phyloP scores from a whole-genome alignment of 2,113 vertebrate genomes.

The Laticauda colubrina region DNA sequence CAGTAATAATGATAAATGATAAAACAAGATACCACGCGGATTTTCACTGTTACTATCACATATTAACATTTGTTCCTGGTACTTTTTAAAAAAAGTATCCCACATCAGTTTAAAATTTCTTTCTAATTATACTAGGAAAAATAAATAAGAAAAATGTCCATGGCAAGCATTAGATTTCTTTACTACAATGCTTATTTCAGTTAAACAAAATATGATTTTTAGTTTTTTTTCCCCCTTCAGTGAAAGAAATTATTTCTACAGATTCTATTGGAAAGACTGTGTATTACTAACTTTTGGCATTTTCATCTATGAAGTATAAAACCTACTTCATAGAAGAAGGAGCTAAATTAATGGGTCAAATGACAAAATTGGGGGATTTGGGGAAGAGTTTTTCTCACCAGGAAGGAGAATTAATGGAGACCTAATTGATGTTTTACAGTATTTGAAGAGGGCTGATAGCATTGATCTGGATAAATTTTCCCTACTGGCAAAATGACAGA shows the following conservation, averaged over 20 bases:
- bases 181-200: background rate
- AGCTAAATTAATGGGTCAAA: conserved; percentile 47
- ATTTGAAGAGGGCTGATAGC: conserved; percentile 42
- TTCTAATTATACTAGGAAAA: background rate
- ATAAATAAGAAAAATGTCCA: background rate
- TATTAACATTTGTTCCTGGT: background rate
- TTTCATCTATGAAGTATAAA: conserved; percentile 36
- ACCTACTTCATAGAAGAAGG: conserved; percentile 34
- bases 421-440: conserved; percentile 51
- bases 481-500: conserved; percentile 50
- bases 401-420: conserved; percentile 38
- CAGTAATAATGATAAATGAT: background rate
- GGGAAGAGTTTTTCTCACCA: conserved; percentile 56
- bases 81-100: background rate
- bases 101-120: background rate
- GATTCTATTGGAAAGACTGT: conserved; percentile 35
- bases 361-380: conserved; percentile 39
- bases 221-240: background rate
- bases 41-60: background rate
- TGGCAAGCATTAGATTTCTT: background rate
- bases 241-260: conserved; percentile 4
- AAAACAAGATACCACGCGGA: background rate
- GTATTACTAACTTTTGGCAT: conserved; percentile 35
- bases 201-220: background rate
- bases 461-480: conserved; percentile 58